Base-by-base conservation (phyloP, 2,113 vertebrate genomes). In the Eurystomus gularis region DNA sequence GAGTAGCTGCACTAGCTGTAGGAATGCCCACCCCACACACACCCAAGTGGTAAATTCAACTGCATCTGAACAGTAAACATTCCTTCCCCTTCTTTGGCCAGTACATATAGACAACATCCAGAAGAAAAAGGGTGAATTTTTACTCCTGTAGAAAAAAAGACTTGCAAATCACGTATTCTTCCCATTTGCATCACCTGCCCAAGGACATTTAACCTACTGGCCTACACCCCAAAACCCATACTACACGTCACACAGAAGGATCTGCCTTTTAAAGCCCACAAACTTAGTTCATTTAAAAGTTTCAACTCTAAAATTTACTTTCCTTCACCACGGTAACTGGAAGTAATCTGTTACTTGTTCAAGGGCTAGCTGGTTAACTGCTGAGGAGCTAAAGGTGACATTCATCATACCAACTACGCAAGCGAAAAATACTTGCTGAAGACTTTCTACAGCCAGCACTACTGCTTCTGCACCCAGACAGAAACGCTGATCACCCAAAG, bases 161-260 rank as follows among this genome's bases (percentile, higher is more conserved):
- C 19, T 49, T 57, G 49, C 2, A 9, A 26, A 31, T 54, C 44
- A 17, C 0, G 0, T 12, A 23, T 13, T 54, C 46, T n/a, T 83
- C 54, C 37, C 7, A 6, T 31, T 35, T 37, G 21, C 64, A 52
- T 29, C 39, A 84, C 6, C 49, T 24, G 54, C 10, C 49, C 9
- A 29, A 62, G 25, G n/a, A 48, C 9, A 21, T 28, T 52, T n/a
- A 65, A 52, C 16, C 44, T 16, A 31, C 10, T 15, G 24, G 23
- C 44, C 29, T 19, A 24, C 33, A 13, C 13, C 73, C 82, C 58
- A 90, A 69, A 69, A 24, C 26, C 19, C 54, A 17, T 7, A 4
- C 8, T 44, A 11, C 13, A 8, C 1, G 14, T 29, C 35, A 68
- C 29, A 48, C 9, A 26, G 28, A 68, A 85, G 11, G 29, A 64